Evolutionary conservation across 2,113 vertebrate genomes (phyloP).

Genomic region (Athene cunicularia): DNA sequence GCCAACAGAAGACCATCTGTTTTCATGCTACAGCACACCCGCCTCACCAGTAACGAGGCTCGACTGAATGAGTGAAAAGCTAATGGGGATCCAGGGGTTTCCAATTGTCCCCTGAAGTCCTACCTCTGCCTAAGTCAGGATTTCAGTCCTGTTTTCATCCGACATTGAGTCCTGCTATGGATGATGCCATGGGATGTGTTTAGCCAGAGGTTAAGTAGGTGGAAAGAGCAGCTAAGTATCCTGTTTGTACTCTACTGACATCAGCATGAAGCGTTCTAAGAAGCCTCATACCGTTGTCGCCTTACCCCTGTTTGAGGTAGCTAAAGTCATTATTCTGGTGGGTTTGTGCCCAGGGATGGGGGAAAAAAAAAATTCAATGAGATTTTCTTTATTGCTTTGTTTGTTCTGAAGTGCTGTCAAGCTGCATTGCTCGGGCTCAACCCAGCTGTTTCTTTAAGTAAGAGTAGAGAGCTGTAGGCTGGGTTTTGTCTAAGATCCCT

Average conservation of each 20-base stretch:
- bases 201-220: neutral
- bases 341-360: neutral
- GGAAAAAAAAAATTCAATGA: neutral
- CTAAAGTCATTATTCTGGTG: neutral
- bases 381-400: neutral
- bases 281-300: neutral
- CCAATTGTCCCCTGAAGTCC: neutral
- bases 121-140: neutral
- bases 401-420: neutral
- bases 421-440: neutral
- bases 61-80: neutral
- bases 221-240: neutral
- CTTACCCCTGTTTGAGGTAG: neutral
- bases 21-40: neutral
- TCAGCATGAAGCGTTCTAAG: neutral
- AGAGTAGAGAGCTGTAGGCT: neutral
- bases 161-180: neutral
- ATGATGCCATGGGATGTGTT: rapidly evolving
- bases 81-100: neutral
- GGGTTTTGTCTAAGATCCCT: neutral
- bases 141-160: neutral
- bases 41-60: neutral
- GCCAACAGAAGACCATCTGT: neutral
- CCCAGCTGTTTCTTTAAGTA: neutral
- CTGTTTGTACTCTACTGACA: neutral